phyloP scores from a whole-genome alignment of 2,797 vertebrate genomes.

The Phoxinus dragarum region DNA sequence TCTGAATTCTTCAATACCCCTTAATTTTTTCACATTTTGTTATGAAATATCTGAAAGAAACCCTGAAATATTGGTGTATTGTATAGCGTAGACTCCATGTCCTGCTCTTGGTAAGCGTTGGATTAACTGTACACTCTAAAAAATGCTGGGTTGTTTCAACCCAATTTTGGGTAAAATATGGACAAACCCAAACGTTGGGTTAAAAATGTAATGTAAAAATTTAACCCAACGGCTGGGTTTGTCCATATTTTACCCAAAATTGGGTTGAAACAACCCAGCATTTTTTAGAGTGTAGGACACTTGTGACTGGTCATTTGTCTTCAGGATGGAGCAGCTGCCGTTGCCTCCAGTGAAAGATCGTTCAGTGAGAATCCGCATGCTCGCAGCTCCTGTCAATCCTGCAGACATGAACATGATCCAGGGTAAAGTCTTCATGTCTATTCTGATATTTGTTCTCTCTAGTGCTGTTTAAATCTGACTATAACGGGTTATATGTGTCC shows the following conservation, averaged over 20 bases:
- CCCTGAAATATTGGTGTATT: not conserved
- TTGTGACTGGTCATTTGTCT: not conserved
- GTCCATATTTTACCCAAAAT: too few species aligned
- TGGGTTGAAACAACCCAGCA: too few species aligned
- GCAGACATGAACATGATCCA: constrained; percentile 72
- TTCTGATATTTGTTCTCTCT: not conserved
- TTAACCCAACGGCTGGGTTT: too few species aligned
- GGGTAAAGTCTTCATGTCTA: constrained; percentile 51
- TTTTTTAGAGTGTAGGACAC: too few species aligned
- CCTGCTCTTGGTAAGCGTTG: not conserved
- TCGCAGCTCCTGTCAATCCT: constrained; percentile 69
- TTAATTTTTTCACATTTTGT: not conserved
- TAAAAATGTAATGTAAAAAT: too few species aligned
- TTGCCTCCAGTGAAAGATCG: constrained; percentile 48
- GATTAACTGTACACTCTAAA: too few species aligned
- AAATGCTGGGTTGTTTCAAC: too few species aligned
- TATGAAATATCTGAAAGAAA: too few species aligned
- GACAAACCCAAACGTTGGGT: too few species aligned
- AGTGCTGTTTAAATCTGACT: not conserved
- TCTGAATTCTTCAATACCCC: too few species aligned
- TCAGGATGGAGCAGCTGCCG: constrained; percentile 62
- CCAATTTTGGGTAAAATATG: too few species aligned
- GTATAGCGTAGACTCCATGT: not conserved
- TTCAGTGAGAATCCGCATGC: constrained; percentile 64
- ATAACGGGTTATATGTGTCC: not conserved